These are phyloP conservation scores for Yponomeuta plumbellus DNA, from an alignment of 2,888 invertebrate genomes.

Conservation along the genomic window DNA sequence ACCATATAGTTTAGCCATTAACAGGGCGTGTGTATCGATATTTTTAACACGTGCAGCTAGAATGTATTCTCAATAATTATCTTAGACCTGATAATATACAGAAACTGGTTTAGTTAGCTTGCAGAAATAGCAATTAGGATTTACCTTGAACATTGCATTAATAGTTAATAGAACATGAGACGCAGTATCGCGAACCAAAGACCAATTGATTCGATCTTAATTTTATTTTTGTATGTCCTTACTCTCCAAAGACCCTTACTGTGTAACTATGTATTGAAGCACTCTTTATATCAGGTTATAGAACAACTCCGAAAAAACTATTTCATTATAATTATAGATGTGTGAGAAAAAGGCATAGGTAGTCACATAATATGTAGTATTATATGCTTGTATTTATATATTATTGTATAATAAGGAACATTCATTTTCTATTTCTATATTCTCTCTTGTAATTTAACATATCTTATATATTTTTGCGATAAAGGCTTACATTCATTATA, in stretches of 20 bases:
- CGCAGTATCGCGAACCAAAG: background rate
- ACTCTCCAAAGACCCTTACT: background rate
- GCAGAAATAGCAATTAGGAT: constrained; percentile 49
- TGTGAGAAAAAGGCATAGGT: too few relatives aligned
- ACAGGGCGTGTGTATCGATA: background rate
- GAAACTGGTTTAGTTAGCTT: constrained; percentile 44
- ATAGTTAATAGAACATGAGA: background rate
- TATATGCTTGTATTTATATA: too few relatives aligned
- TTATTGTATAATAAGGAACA: too few relatives aligned
- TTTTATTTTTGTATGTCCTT: background rate
- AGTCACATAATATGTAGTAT: too few relatives aligned
- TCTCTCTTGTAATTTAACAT: too few relatives aligned
- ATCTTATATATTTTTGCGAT: background rate
- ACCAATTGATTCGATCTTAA: background rate
- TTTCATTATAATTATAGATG: too few relatives aligned
- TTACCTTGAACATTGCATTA: constrained; percentile 50
- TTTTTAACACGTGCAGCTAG: constrained; percentile 4
- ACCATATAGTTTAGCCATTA: background rate
- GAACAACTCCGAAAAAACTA: too few relatives aligned
- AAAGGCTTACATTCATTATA: too few relatives aligned
- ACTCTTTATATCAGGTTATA: too few relatives aligned
- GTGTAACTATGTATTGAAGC: too few relatives aligned
- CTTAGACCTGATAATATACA: constrained; percentile 24
- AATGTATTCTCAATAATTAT: constrained; percentile 25
- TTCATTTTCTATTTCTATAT: too few relatives aligned